A percentile compares a stretch with the other conserved stretches of the same genome.
Conservation (phyloP, 2,113 vertebrate genomes). For the Tupaia chinensis region DNA sequence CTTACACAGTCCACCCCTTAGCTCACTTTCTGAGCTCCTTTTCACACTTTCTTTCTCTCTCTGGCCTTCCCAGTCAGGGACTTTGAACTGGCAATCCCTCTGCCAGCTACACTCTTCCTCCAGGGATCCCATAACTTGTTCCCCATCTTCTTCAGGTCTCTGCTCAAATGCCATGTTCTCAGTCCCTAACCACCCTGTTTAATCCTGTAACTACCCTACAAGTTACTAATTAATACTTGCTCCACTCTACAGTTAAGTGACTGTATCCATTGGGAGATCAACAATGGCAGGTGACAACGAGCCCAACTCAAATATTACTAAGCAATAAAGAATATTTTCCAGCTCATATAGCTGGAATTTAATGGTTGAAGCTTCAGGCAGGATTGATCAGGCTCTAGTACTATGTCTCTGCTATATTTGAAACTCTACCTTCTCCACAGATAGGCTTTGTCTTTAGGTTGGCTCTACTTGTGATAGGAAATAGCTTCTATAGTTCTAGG, state of each 20-base stretch:
- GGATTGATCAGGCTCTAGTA: background rate
- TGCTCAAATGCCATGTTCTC: background rate
- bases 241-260: too few relatives aligned
- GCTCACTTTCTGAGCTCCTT: background rate
- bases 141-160: background rate
- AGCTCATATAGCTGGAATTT: background rate
- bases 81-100: too few relatives aligned
- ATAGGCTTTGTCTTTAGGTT: background rate
- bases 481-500: background rate
- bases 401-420: background rate
- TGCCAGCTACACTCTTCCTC: background rate
- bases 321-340: background rate
- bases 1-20: background rate
- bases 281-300: background rate
- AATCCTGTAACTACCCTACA: background rate
- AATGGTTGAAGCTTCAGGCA: background rate
- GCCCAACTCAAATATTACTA: background rate
- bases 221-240: background rate
- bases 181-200: background rate
- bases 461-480: background rate
- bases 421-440: background rate
- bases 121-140: background rate
- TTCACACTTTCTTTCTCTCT: too few relatives aligned
- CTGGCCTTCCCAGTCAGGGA: background rate
- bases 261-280: background rate